Evolutionary conservation across 2,888 invertebrate species (phyloP).

Genomic region (Eucera pruinosa): DNA sequence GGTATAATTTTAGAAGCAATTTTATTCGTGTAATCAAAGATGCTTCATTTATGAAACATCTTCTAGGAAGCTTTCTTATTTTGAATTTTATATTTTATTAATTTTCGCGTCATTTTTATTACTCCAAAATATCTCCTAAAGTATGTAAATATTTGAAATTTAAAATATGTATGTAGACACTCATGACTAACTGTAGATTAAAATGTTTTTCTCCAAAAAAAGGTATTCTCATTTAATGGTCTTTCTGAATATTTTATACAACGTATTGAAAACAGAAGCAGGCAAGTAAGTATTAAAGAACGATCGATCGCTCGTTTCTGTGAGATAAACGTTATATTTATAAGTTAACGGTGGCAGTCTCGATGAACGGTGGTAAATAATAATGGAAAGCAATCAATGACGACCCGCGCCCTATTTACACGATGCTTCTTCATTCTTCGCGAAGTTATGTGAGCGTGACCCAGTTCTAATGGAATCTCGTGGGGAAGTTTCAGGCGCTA

Average conservation of each 20-base stretch:
- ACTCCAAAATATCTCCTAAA: too few species aligned
- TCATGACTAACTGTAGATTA: too few species aligned
- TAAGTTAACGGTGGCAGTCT: conserved; percentile 12
- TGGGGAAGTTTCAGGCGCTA: conserved; percentile 45
- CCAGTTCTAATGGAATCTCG: conserved; percentile 42
- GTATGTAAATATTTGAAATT: too few species aligned
- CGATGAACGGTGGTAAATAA: conserved; percentile 28
- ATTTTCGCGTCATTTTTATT: too few species aligned
- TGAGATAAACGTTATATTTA: conserved; percentile 28
- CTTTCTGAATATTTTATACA: background rate
- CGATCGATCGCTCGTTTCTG: conserved; percentile 2
- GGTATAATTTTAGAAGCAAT: too few species aligned
- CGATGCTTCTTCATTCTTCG: conserved; percentile 32
- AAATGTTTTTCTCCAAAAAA: background rate
- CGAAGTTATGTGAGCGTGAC: conserved; percentile 55
- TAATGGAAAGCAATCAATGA: conserved; percentile 49
- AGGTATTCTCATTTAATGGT: background rate
- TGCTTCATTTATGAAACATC: too few species aligned
- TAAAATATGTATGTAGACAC: too few species aligned
- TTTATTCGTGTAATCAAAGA: too few species aligned
- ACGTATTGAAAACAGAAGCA: background rate
- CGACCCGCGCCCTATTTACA: conserved; percentile 25
- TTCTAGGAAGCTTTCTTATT: too few species aligned
- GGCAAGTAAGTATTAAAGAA: conserved; percentile 9
- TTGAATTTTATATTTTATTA: too few species aligned